These are phyloP conservation scores for Vanessa cardui DNA, from an alignment of 2,888 invertebrate species.

Conservation along the genomic window DNA sequence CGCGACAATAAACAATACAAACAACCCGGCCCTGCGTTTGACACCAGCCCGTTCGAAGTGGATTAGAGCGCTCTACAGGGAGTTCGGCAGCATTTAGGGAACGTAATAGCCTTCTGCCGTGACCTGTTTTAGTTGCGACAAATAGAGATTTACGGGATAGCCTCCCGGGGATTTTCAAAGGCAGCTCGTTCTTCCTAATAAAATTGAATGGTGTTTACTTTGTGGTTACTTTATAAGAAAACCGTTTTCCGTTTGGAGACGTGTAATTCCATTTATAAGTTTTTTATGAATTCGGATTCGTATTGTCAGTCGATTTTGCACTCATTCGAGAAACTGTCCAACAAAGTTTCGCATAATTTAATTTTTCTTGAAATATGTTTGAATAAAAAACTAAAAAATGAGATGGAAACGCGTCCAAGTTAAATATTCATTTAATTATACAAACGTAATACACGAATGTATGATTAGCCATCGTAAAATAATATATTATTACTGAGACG, in stretches of 20 bases:
- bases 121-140: slow-evolving; percentile 82
- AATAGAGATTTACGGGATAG: slow-evolving; percentile 82
- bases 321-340: slow-evolving; percentile 60
- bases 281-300: slow-evolving; percentile 40
- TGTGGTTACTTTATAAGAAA: slow-evolving; percentile 61
- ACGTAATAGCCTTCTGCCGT: slow-evolving; percentile 80
- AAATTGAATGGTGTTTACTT: slow-evolving; percentile 76
- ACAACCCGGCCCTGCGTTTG: slow-evolving; percentile 81
- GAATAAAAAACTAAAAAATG: slow-evolving; percentile 42
- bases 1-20: slow-evolving; percentile 83
- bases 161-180: slow-evolving; percentile 68
- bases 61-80: slow-evolving; percentile 80
- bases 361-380: slow-evolving; percentile 63
- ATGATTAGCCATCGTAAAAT: not conserved
- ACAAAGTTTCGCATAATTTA: slow-evolving; percentile 72
- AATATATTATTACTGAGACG: slow-evolving; percentile 10
- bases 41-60: slow-evolving; percentile 81
- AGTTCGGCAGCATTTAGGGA: slow-evolving; percentile 81
- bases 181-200: slow-evolving; percentile 69
- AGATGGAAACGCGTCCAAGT: not conserved
- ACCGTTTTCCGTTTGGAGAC: slow-evolving; percentile 49
- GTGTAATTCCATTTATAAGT: slow-evolving; percentile 40
- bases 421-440: not conserved
- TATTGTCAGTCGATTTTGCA: slow-evolving; percentile 62
- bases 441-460: no score